Base-by-base conservation (phyloP, 2,888 invertebrate species). In the Idaea dimidiata region DNA sequence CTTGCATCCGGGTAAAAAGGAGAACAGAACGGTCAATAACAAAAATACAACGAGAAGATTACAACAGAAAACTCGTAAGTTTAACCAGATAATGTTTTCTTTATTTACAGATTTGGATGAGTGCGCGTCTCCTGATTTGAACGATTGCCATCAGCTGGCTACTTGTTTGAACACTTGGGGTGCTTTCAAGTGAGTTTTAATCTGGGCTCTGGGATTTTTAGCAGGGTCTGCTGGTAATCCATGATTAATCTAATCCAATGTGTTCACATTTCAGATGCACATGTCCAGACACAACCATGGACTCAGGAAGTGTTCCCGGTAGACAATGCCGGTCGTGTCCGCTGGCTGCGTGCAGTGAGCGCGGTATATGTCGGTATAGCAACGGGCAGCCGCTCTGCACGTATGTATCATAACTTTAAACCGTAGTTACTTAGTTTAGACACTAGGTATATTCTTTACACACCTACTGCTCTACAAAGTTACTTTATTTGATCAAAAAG, bases 161-260 rank as follows among this genome's bases (percentile, higher is more conserved):
- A 91, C 86, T 0, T 98, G 98, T 78, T 94, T 94, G 56, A 98
- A 98, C 80, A 94, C 94, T 3, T 97, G 97, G 94, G 98, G 98
- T 6, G 96, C 96, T 16, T 97, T 96, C 80, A 94, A 93, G 83
- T 93, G 60, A 74, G 73, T 75, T 32, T 32, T 32, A 4, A 54
- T 54, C 54, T 5, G n/a, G n/a, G n/a, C n/a, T n/a, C n/a, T n/a
- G n/a, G n/a, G n/a, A n/a, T n/a, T n/a, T n/a, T n/a, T n/a, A n/a
- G n/a, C n/a, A n/a, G n/a, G n/a, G n/a, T n/a, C n/a, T n/a, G n/a
- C n/a, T n/a, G n/a, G n/a, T n/a, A 4, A 10, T 16, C 53, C 53
- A 53, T n/a, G 3, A 53, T 6, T n/a, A 53, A 16, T n/a, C 53
- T 16, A 16, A 10, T 16, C 6, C 53, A 53, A 16, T 6, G 53